Conservation (phyloP, 2,113 vertebrate genomes). For the Chrysemys picta region DNA sequence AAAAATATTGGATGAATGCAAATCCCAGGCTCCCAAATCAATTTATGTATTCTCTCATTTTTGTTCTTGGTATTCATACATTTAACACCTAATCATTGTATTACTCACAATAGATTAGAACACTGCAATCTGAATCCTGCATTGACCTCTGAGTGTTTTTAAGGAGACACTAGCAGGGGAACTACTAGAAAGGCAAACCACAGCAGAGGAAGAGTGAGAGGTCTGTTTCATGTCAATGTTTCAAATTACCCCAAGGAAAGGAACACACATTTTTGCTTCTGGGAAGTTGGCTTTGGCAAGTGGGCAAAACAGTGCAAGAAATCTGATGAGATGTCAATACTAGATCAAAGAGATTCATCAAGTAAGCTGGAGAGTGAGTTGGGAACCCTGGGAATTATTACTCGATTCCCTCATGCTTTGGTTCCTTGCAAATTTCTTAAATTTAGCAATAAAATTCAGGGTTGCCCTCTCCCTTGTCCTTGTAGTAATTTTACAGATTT, state of each 20-base stretch:
- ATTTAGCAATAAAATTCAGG: not conserved
- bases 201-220: constrained; percentile 21
- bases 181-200: constrained; percentile 30
- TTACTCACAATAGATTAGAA: constrained; percentile 53
- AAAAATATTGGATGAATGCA: not conserved
- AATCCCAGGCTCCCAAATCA: constrained; percentile 62
- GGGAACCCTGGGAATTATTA: constrained; percentile 68
- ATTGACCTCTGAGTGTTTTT: constrained; percentile 56
- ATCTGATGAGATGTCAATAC: constrained; percentile 62
- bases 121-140: constrained; percentile 31
- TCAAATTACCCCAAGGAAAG: constrained; percentile 61
- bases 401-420: constrained; percentile 50
- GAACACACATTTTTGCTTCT: constrained; percentile 22
- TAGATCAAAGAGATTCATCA: constrained; percentile 68
- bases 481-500: constrained; percentile 11
- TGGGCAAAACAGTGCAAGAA: constrained; percentile 46
- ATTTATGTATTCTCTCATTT: constrained; percentile 55
- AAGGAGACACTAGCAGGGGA: constrained; percentile 44
- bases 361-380: constrained; percentile 43
- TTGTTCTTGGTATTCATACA: constrained; percentile 7
- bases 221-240: constrained; percentile 63
- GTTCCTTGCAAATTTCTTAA: constrained; percentile 36
- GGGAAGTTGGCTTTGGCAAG: constrained; percentile 56
- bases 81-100: constrained; percentile 10
- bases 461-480: constrained; percentile 8